These are phyloP conservation scores for Nixonia krombeini DNA, from an alignment of 1,140 invertebrate genomes.

Conservation along the genomic window DNA sequence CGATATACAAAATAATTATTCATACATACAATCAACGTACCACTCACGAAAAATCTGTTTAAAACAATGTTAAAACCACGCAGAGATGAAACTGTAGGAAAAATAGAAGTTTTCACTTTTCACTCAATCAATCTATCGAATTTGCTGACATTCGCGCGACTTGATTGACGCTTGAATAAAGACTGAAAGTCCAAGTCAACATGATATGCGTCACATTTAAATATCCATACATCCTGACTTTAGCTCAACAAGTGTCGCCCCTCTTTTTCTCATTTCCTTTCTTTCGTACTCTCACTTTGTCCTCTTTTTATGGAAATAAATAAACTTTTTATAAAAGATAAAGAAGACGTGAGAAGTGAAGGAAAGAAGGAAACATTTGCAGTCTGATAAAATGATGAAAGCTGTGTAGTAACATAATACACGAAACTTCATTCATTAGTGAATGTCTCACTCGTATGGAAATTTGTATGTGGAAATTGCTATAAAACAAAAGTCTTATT, in stretches of 20 bases:
- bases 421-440: too few species aligned
- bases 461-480: too few species aligned
- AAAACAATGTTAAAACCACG: too few species aligned
- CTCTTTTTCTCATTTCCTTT: constrained; percentile 30
- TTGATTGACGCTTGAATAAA: constrained; percentile 30
- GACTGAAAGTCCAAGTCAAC: constrained; percentile 38
- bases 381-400: constrained; percentile 27
- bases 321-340: background rate
- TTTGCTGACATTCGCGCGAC: constrained; percentile 3
- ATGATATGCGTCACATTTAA: constrained; percentile 28
- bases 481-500: too few species aligned
- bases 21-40: too few species aligned
- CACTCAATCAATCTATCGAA: constrained; percentile 4
- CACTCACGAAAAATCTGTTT: too few species aligned
- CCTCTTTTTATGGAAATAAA: constrained; percentile 4
- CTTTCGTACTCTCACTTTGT: constrained; percentile 14
- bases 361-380: background rate
- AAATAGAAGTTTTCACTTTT: constrained; percentile 1
- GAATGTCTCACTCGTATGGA: too few species aligned
- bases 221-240: constrained; percentile 24
- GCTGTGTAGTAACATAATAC: too few species aligned
- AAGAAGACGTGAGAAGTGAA: constrained; percentile 11
- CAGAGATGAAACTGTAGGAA: too few species aligned
- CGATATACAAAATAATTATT: too few species aligned
- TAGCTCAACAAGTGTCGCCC: constrained; percentile 21